A percentile compares a stretch with the other conserved stretches of the same genome.
Conservation (phyloP, 1,140 invertebrate species). For the Brachionus rubens region DNA sequence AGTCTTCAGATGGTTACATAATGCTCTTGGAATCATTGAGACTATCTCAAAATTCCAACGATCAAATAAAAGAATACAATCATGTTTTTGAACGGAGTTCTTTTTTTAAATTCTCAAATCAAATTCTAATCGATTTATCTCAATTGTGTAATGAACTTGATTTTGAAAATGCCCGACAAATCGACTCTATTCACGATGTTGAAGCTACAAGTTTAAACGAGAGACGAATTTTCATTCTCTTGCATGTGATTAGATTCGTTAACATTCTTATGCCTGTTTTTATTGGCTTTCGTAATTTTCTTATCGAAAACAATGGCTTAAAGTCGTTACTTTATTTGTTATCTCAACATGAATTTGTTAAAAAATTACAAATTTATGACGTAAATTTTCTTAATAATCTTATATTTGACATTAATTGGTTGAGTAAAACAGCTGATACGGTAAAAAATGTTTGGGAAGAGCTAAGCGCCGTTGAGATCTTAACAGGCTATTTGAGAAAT, state of each 20-base stretch:
- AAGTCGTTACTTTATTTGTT: background rate
- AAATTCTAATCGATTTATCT: no score
- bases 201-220: background rate
- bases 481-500: background rate
- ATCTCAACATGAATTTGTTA: background rate
- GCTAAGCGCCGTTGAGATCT: background rate
- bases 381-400: background rate
- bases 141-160: no score
- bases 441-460: background rate
- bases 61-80: no score
- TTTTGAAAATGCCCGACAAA: no score
- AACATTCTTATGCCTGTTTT: background rate
- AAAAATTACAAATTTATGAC: background rate
- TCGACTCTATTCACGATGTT: no score
- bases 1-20: no score
- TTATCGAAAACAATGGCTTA: background rate
- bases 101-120: no score
- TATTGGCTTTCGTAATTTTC: background rate
- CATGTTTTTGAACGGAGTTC: no score
- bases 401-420: background rate
- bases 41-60: no score
- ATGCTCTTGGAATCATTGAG: no score
- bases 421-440: background rate
- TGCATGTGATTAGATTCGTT: background rate
- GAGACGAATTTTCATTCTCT: background rate